A percentile compares a stretch with the other conserved stretches of the same genome.
Evolutionary conservation across 2,888 invertebrate species (phyloP).

Genomic region (Myathropa florea): DNA sequence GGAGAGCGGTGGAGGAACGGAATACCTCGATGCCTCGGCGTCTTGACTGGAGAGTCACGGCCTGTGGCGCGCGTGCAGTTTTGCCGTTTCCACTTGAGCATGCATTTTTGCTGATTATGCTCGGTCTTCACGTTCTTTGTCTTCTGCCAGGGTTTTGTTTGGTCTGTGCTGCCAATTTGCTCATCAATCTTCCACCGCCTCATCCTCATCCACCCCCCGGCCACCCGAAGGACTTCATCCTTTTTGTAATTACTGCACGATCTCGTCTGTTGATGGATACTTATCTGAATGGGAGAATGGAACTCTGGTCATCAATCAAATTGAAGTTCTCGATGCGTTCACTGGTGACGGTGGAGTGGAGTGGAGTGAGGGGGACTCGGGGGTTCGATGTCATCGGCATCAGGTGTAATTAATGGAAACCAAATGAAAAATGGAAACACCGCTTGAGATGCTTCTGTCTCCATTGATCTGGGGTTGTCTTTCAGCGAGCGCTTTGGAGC

Average conservation of each 20-base stretch:
- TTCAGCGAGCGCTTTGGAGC: not conserved
- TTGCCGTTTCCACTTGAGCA: slow-evolving; percentile 25
- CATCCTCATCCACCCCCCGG: too few relatives aligned
- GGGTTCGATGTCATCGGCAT: not conserved
- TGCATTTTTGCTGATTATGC: slow-evolving; percentile 16
- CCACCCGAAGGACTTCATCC: not conserved
- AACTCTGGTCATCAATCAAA: not conserved
- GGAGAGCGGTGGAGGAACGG: not conserved
- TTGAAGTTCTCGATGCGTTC: not conserved
- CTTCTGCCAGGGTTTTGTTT: not conserved
- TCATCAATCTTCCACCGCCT: not conserved
- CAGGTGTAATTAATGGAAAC: not conserved
- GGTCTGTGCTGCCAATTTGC: not conserved
- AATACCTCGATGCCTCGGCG: not conserved
- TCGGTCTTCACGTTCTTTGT: not conserved
- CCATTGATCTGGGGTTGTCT: not conserved
- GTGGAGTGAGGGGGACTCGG: not conserved
- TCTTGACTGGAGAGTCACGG: slow-evolving; percentile 40
- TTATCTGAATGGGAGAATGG: not conserved
- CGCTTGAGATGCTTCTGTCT: not conserved
- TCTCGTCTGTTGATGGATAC: slow-evolving; percentile 11
- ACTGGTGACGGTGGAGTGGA: not conserved
- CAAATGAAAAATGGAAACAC: not conserved
- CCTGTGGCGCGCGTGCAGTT: slow-evolving; percentile 51
- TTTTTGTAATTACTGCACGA: slow-evolving; percentile 50